Evolutionary conservation across 2,797 vertebrate species (phyloP), one percentile per base, ranked within the genome.

Genomic region (Lepus oiostolus): DNA sequence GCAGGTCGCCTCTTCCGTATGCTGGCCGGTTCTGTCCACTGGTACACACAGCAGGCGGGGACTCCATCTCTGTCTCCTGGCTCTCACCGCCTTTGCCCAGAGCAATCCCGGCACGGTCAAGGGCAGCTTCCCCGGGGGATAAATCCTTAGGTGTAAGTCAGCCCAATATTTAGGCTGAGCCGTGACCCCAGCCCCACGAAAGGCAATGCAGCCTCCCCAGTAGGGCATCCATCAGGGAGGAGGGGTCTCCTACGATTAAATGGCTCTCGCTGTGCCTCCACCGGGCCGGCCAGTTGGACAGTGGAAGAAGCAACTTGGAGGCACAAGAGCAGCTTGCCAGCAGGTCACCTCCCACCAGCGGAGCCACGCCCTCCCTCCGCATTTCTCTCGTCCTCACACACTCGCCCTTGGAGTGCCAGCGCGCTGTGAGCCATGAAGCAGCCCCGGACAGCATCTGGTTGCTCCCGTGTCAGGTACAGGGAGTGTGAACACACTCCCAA

Each of bases 261-360:
- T 47, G 42, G 16, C 77, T 22, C 50, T 58, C 63, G 10, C 26
- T 30, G 11, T 2, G 2, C 1, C 21, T 65, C 5, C 3, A 22
- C 13, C 11, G 8, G 24, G 21, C 65, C 0, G 0, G 77, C 30
- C 30, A 10, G 90, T 42, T 30, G 50, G 24, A 10, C 16, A 63
- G 30, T 6, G 10, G 58, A 91, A 71, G 47, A 54, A 19, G 68
- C 0, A 0, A 7, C 52, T 80, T 6, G 28, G 65, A 76, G 42
- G 14, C 32, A 2, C 0, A 11, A 67, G 26, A 14, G 21, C 52
- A 58, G 28, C 32, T 47, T 52, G 28, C 7, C 32, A 38, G 12
- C 32, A 52, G 30, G 12, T 13, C 0, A 1, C 14, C 22, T 50
- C 38, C 7, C 42, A 2, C 16, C 1, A 1, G 0, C 14, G 21